phyloP scores from a whole-genome alignment of 2,888 invertebrate species.

The Mimas tiliae region DNA sequence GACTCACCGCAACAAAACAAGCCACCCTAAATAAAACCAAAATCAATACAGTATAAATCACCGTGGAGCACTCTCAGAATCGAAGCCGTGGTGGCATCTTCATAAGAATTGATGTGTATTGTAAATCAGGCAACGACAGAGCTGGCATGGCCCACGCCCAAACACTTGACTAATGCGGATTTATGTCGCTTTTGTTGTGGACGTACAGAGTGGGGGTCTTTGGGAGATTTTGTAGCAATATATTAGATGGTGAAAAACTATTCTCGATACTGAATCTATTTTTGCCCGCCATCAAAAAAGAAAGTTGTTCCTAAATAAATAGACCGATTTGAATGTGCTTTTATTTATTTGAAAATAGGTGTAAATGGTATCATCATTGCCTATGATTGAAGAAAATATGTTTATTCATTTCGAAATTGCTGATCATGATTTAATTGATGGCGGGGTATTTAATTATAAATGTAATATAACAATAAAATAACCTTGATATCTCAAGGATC shows the following conservation, averaged over 20 bases:
- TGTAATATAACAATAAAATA: no score
- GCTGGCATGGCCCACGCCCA: slow-evolving; percentile 61
- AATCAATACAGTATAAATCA: slow-evolving; percentile 39
- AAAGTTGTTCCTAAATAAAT: no score
- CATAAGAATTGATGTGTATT: slow-evolving; percentile 70
- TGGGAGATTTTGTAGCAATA: background rate
- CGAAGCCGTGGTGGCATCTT: slow-evolving; percentile 65
- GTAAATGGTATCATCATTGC: no score
- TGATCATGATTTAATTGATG: no score
- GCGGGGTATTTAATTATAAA: no score
- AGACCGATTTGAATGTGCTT: no score
- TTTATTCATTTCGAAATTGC: no score
- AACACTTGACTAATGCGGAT: slow-evolving; percentile 77
- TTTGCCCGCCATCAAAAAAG: no score
- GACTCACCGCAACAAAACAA: background rate
- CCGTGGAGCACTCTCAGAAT: slow-evolving; percentile 46
- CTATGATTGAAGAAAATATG: no score
- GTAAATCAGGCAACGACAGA: slow-evolving; percentile 70
- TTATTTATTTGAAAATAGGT: no score
- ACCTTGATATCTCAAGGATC: no score
- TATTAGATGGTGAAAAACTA: background rate
- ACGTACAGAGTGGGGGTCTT: slow-evolving; percentile 38
- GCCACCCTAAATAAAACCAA: slow-evolving; percentile 25
- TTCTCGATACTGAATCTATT: background rate
- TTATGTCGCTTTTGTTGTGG: slow-evolving; percentile 51